Evolutionary conservation across 2,888 invertebrate genomes (phyloP), one percentile per base, ranked within the genome.

Genomic region (Crioceris asparagi): DNA sequence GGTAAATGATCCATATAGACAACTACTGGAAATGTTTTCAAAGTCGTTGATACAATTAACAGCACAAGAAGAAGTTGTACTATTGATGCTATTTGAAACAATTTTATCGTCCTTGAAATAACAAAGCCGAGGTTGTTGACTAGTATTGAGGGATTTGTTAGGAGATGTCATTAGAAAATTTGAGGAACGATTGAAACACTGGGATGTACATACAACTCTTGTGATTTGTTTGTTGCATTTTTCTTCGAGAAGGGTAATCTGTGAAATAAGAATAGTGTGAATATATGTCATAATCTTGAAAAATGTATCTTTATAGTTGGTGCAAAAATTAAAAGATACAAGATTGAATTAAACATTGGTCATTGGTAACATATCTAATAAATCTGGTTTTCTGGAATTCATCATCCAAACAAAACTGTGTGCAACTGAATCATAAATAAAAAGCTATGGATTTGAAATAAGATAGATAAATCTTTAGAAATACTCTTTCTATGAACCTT

Each of bases 1-100:
- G 1, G 73, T 69, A 0, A 64, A 51, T 0, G 77, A 74, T 40
- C 63, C 63, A 50, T 82, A 83, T 12, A 83, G 60, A 41, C 60
- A 59, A 12, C 38, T 39, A 39, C 45, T 48, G 36, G n/a, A n/a
- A n/a, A 51, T 47, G 14, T 46, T 47, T 40, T 61, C 61, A 3
- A 52, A 40, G 35, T 60, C 54, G 45, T 60, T 52, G 2, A 41
- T 43, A 38, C 61, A 62, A 8, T 46, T 43, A 26, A 57, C 45
- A 38, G 47, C 36, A 39, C 56, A 59, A 26, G 32, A 33, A 23
- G 19, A 18, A 11, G 12, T 10, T 3, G 17, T 35, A 8, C 17
- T 16, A 11, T 36, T 29, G 16, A 15, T 38, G n/a, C n/a, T n/a
- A n/a, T n/a, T n/a, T n/a, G n/a, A n/a, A n/a, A n/a, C n/a, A n/a